phyloP scores from a whole-genome alignment of 2,888 invertebrate species.

The Chrysolina americana region DNA sequence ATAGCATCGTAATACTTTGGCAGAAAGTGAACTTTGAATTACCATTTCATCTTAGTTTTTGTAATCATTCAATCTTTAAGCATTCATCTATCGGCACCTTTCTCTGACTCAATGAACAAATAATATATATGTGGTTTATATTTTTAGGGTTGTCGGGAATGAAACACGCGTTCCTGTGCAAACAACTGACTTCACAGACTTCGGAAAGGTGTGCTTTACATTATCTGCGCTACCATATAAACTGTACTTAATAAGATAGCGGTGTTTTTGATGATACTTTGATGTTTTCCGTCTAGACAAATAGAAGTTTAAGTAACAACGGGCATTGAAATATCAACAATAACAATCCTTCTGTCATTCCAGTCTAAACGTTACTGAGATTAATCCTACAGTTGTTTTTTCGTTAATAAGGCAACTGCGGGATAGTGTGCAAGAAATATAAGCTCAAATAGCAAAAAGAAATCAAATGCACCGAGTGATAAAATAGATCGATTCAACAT shows the following conservation, averaged over 20 bases:
- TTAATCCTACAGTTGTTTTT: too few relatives aligned
- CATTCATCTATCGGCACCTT: conserved; percentile 39
- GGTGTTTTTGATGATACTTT: conserved; percentile 57
- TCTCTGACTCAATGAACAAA: conserved; percentile 33
- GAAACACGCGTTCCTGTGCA: conserved; percentile 40
- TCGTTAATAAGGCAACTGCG: too few relatives aligned
- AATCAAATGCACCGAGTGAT: too few relatives aligned
- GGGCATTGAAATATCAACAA: conserved; percentile 2
- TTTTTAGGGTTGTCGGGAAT: conserved; percentile 35
- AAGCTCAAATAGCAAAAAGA: too few relatives aligned
- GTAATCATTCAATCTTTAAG: conserved; percentile 10
- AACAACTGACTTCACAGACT: conserved; percentile 37
- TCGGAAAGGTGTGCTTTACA: conserved; percentile 49
- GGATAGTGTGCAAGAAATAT: too few relatives aligned
- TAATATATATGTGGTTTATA: conserved; percentile 35
- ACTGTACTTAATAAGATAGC: conserved; percentile 59
- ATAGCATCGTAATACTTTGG: background rate
- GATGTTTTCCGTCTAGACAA: conserved; percentile 46
- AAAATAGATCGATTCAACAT: too few relatives aligned
- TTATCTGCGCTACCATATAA: conserved; percentile 62
- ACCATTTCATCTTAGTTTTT: background rate
- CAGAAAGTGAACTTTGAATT: background rate
- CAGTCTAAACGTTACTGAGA: background rate
- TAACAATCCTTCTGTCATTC: conserved; percentile 4
- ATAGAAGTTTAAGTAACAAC: conserved; percentile 9